These are phyloP conservation scores for Drosophila prosaltans DNA, from an alignment of 1,140 invertebrate genomes.

Conservation along the genomic window DNA sequence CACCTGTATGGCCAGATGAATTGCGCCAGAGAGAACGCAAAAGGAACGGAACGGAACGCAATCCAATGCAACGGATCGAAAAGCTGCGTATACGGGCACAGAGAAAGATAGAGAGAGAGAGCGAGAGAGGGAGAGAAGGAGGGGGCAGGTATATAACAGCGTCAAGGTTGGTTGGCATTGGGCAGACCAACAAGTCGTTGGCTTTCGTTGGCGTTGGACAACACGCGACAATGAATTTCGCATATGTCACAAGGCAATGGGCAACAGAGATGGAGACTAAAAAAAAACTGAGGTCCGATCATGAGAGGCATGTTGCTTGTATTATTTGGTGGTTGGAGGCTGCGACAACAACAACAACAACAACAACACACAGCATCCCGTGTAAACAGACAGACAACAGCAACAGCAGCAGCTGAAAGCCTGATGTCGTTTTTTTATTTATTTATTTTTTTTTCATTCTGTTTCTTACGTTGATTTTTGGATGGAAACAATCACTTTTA, in stretches of 20 bases:
- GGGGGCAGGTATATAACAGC: conserved; percentile 12
- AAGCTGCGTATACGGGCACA: neutral
- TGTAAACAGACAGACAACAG: conserved; percentile 57
- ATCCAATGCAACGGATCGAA: conserved; percentile 29
- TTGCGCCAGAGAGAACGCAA: conserved; percentile 10
- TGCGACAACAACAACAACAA: conserved; percentile 37
- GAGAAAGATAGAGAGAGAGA: too few relatives aligned
- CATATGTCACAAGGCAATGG: conserved; percentile 69
- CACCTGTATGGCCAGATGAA: conserved; percentile 23
- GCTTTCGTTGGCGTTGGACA: conserved; percentile 55
- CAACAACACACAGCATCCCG: conserved; percentile 43
- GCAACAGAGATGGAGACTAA: neutral
- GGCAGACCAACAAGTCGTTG: conserved; percentile 66
- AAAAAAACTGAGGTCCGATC: neutral
- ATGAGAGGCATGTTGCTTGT: conserved; percentile 1
- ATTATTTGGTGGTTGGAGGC: neutral
- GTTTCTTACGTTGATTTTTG: conserved; percentile 30
- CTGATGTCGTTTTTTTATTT: conserved; percentile 37
- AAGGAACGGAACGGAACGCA: conserved; percentile 1
- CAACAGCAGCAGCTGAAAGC: conserved; percentile 66
- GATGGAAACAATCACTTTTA: conserved; percentile 75
- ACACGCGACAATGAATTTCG: conserved; percentile 81
- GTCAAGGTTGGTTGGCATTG: conserved; percentile 67
- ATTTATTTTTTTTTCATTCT: conserved; percentile 31
- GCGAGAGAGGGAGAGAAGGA: too few relatives aligned